Percentiles rank a stretch among this genome's conserved stretches.
phyloP scores from a whole-genome alignment of 2,113 vertebrate genomes.

The Solea senegalensis region DNA sequence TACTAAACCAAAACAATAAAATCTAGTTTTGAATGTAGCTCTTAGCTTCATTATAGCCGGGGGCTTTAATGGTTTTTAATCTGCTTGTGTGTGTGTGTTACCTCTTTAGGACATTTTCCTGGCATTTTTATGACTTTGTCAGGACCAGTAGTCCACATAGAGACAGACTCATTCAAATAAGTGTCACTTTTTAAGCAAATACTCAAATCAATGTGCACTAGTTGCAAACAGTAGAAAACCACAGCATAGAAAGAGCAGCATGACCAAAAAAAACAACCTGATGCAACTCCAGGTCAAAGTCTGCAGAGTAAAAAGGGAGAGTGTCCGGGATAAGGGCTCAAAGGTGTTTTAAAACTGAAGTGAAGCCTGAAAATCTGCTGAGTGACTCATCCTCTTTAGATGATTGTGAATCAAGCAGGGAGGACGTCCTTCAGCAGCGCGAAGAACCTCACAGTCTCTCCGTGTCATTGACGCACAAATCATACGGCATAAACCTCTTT shows the following conservation, averaged over 20 bases:
- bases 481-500: neutral
- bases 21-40: too few relatives aligned
- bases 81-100: neutral
- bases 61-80: too few relatives aligned
- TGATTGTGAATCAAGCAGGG: slow-evolving; percentile 15
- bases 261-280: neutral
- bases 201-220: neutral
- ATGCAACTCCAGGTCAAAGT: slow-evolving; percentile 18
- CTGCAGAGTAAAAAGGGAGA: neutral
- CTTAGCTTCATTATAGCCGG: too few relatives aligned
- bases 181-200: neutral
- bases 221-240: too few relatives aligned
- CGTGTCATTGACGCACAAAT: neutral
- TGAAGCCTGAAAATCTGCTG: slow-evolving; percentile 19
- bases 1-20: too few relatives aligned
- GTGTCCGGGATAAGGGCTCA: slow-evolving; percentile 22
- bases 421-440: slow-evolving; percentile 29
- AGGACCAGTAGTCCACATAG: too few relatives aligned
- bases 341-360: slow-evolving; percentile 25
- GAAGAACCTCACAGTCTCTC: neutral
- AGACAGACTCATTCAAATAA: neutral
- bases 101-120: too few relatives aligned
- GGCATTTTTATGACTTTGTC: too few relatives aligned
- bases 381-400: slow-evolving; percentile 46
- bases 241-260: too few relatives aligned